Conservation (phyloP, 1,140 invertebrate species). For the Temnothorax nylanderi region DNA sequence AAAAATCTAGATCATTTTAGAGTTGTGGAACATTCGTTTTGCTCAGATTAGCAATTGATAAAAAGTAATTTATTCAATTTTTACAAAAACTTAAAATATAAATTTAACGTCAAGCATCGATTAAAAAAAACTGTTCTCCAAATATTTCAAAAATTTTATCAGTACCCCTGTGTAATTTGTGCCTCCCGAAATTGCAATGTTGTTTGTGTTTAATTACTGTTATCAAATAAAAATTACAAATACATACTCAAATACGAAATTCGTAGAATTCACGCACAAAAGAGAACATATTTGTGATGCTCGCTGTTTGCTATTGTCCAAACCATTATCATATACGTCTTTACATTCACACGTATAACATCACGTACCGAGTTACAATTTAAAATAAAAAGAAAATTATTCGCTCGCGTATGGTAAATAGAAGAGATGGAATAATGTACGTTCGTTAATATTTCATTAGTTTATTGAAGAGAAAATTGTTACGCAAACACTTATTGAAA, state of each 20-base stretch:
- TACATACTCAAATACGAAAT: background rate
- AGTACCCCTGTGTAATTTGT: background rate
- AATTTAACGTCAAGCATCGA: background rate
- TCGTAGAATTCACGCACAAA: background rate
- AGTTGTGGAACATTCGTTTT: background rate
- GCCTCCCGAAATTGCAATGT: background rate
- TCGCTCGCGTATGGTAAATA: slow-evolving; percentile 50
- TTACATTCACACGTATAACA: background rate
- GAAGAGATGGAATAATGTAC: slow-evolving; percentile 41
- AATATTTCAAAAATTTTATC: slow-evolving; percentile 8
- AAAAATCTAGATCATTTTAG: background rate
- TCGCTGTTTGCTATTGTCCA: background rate
- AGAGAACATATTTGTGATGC: background rate
- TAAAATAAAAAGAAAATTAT: slow-evolving; percentile 47
- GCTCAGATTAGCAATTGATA: background rate
- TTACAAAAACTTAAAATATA: background rate
- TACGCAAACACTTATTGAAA: slow-evolving; percentile 3
- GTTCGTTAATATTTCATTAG: slow-evolving; percentile 4
- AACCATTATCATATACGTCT: background rate
- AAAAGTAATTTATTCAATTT: background rate
- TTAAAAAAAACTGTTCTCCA: background rate
- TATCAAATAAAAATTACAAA: slow-evolving; percentile 29
- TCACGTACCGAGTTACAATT: background rate
- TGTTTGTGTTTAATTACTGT: slow-evolving; percentile 32
- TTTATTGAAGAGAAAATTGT: slow-evolving; percentile 28